Conservation (phyloP, 2,113 vertebrate genomes). For the Acrocephalus kingi region DNA sequence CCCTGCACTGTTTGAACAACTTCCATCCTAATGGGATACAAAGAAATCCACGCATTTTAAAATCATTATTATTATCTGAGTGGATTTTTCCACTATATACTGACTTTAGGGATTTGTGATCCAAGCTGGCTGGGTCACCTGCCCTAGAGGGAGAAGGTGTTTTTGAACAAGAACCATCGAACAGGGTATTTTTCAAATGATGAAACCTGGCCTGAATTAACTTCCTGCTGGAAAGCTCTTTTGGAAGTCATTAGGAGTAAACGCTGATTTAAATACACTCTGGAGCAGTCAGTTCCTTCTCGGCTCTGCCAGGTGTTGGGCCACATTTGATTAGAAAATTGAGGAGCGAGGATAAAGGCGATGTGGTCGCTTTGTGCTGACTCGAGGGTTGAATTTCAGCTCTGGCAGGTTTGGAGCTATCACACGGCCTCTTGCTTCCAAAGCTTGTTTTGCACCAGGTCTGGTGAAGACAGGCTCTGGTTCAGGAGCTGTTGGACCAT, state of each 20-base stretch:
- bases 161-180: neutral
- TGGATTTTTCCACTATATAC: neutral
- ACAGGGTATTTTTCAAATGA: neutral
- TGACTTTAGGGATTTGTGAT: neutral
- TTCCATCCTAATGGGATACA: neutral
- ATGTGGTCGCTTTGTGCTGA: slow-evolving; percentile 3
- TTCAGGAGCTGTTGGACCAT: slow-evolving; percentile 41
- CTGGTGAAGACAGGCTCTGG: neutral
- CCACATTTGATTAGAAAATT: slow-evolving; percentile 19
- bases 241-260: slow-evolving; percentile 18
- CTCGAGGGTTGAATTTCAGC: neutral
- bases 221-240: neutral
- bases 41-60: neutral
- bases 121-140: neutral
- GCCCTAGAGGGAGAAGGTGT: neutral
- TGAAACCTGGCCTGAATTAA: neutral
- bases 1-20: neutral
- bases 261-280: neutral
- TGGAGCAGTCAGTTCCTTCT: neutral
- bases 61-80: neutral
- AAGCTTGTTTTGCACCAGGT: neutral
- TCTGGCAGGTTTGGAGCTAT: neutral
- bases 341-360: neutral
- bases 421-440: neutral
- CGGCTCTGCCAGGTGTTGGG: neutral